phyloP scores from a whole-genome alignment of 1,140 invertebrate species.

The Lucilia sericata region DNA sequence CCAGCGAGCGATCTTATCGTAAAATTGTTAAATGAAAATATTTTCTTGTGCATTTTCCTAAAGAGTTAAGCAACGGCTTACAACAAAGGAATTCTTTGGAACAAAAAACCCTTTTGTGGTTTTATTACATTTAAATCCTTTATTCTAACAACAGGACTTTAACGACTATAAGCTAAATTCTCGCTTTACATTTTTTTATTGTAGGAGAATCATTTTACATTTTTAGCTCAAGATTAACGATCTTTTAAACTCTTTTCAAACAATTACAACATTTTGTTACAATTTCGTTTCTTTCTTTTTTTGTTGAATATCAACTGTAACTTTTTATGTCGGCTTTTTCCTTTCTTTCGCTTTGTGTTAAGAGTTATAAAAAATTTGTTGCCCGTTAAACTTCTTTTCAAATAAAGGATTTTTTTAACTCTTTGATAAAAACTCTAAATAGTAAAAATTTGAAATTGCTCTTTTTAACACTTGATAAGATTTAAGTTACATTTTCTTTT shows the following conservation, averaged over 20 bases:
- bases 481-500: background rate
- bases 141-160: background rate
- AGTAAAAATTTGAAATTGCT: background rate
- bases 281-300: background rate
- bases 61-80: background rate
- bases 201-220: conserved; percentile 25
- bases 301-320: background rate
- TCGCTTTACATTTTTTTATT: background rate
- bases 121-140: conserved; percentile 17
- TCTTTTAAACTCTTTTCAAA: conserved; percentile 9
- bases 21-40: conserved; percentile 20
- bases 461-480: conserved; percentile 19
- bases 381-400: background rate
- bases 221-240: conserved; percentile 16
- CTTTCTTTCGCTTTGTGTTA: background rate
- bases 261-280: conserved; percentile 10
- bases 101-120: conserved; percentile 8
- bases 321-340: background rate
- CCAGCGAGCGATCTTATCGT: background rate
- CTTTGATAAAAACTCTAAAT: background rate
- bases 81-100: background rate
- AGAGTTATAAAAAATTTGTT: background rate
- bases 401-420: background rate
- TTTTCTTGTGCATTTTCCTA: background rate
- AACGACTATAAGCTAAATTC: background rate